Conservation (phyloP, 2,888 invertebrate species). For the Polyommatus iphigenia region DNA sequence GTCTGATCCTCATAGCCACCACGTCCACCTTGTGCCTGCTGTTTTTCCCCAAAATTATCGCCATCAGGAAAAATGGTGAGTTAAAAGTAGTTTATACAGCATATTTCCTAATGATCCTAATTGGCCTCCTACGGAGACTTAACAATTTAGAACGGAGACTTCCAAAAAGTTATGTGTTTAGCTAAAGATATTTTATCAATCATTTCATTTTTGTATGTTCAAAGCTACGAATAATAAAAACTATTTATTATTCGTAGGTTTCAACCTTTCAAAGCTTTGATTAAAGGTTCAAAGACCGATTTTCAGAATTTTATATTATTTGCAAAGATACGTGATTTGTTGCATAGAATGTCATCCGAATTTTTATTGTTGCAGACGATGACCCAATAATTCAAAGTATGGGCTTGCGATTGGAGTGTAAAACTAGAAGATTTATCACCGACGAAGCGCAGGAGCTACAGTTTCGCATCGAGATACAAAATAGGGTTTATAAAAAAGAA, state of each 20-base stretch:
- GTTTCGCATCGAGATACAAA: constrained; percentile 94
- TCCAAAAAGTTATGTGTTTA: no score
- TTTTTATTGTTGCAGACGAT: constrained; percentile 76
- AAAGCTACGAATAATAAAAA: no score
- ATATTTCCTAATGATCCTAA: no score
- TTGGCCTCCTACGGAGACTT: no score
- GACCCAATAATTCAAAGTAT: constrained; percentile 93
- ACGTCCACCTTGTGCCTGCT: constrained; percentile 92
- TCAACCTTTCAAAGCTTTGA: no score
- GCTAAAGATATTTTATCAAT: no score
- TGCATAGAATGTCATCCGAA: background rate
- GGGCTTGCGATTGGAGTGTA: constrained; percentile 93
- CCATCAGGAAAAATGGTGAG: constrained; percentile 84
- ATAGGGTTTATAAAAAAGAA: constrained; percentile 92
- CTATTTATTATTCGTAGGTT: no score
- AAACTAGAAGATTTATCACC: constrained; percentile 90
- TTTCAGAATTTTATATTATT: background rate
- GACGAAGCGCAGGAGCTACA: constrained; percentile 91
- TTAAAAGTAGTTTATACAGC: constrained; percentile 36
- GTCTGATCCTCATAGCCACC: constrained; percentile 91
- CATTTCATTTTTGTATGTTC: no score
- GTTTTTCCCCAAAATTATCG: constrained; percentile 91
- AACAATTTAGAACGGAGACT: no score
- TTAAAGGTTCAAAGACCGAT: background rate
- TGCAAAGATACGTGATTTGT: background rate